These are phyloP conservation scores for Cerastis rubricosa DNA, from an alignment of 2,888 invertebrate genomes.

Conservation along the genomic window DNA sequence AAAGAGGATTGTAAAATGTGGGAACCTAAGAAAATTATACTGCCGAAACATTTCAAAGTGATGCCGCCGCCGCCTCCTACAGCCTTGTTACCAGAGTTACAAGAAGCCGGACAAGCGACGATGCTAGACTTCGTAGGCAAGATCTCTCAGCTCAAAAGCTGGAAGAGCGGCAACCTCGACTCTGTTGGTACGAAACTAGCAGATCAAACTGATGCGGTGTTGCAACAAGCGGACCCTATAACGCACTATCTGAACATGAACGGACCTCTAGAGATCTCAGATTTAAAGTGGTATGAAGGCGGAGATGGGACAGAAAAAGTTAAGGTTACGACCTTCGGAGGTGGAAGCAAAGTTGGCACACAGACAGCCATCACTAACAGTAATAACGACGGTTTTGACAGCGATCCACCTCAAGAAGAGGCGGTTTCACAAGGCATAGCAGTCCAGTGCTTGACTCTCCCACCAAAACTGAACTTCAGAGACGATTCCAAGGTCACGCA, in stretches of 20 bases:
- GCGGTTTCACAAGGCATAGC: constrained; percentile 87
- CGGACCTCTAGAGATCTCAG: constrained; percentile 87
- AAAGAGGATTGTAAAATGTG: constrained; percentile 86
- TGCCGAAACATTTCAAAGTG: constrained; percentile 84
- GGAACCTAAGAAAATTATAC: constrained; percentile 85
- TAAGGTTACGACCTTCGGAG: constrained; percentile 81
- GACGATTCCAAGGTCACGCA: constrained; percentile 91
- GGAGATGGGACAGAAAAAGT: constrained; percentile 85
- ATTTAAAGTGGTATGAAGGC: constrained; percentile 87
- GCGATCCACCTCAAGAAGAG: constrained; percentile 85
- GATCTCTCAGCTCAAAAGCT: constrained; percentile 85
- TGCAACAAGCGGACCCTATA: constrained; percentile 81
- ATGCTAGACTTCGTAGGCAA: constrained; percentile 87
- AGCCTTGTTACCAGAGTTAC: constrained; percentile 81
- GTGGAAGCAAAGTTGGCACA: constrained; percentile 82
- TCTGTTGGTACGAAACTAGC: constrained; percentile 85
- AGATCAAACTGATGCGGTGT: constrained; percentile 85
- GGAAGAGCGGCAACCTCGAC: constrained; percentile 85
- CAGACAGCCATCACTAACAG: constrained; percentile 83
- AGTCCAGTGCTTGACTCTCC: constrained; percentile 91
- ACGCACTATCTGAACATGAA: constrained; percentile 86
- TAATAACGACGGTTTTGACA: constrained; percentile 89
- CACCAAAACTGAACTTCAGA: constrained; percentile 85
- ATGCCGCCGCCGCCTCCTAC: constrained; percentile 82
- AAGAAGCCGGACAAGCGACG: constrained; percentile 82